phyloP scores from a whole-genome alignment of 2,888 invertebrate genomes.

The Lasioglossum figueresi region DNA sequence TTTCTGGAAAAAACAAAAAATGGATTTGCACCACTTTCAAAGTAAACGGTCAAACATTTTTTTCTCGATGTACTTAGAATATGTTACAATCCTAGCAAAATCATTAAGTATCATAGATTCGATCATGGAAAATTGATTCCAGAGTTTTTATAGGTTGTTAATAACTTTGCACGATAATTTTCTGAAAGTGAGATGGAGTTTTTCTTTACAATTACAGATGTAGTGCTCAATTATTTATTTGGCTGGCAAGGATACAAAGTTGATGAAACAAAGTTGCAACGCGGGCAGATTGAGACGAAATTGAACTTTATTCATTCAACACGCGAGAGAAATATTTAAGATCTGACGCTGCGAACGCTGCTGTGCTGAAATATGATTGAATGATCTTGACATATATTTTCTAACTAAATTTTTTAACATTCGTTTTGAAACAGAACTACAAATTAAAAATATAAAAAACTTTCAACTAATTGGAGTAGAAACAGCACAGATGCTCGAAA shows the following conservation, averaged over 20 bases:
- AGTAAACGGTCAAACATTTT: no score
- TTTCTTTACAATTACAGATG: background rate
- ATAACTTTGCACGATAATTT: background rate
- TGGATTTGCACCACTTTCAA: no score
- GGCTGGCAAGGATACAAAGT: background rate
- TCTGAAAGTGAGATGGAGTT: background rate
- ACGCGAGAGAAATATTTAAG: background rate
- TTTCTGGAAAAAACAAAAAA: no score
- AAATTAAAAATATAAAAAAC: background rate
- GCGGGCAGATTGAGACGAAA: background rate
- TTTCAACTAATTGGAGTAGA: background rate
- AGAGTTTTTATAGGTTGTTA: background rate
- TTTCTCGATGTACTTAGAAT: no score
- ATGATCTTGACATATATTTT: background rate
- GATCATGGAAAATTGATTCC: background rate
- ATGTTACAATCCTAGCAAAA: no score
- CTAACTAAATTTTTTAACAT: background rate
- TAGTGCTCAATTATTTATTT: background rate
- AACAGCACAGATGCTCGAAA: background rate
- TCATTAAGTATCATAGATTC: no score
- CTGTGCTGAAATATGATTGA: background rate
- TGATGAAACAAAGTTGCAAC: background rate
- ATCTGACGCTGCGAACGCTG: background rate
- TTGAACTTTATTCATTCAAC: constrained; percentile 8
- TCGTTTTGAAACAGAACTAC: background rate